phyloP scores from a whole-genome alignment of 2,113 vertebrate species.

The Phodopus roborovskii region DNA sequence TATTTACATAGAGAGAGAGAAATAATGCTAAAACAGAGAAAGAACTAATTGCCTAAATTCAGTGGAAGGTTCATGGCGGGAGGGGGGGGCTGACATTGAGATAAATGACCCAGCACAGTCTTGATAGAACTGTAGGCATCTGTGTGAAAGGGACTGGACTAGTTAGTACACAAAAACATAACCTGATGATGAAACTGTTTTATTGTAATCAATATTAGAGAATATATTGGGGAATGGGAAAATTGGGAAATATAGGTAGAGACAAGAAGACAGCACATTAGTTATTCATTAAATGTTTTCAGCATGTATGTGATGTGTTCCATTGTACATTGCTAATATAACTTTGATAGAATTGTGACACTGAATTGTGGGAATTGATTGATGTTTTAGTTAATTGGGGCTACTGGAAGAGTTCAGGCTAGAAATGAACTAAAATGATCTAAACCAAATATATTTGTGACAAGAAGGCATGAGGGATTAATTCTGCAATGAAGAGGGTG shows the following conservation, averaged over 20 bases:
- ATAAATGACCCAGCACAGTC: not conserved
- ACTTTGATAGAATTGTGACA: not conserved
- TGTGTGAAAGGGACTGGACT: not conserved
- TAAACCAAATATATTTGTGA: not conserved
- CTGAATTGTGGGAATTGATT: not conserved
- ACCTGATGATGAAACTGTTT: not conserved
- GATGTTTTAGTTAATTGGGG: not conserved
- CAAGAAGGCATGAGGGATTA: not conserved
- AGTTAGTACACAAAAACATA: not conserved
- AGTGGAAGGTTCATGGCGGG: not conserved
- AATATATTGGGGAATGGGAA: not conserved
- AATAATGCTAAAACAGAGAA: not conserved
- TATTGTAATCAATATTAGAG: not conserved
- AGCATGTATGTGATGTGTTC: not conserved
- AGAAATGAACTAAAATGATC: not conserved
- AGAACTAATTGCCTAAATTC: not conserved
- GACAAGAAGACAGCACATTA: not conserved
- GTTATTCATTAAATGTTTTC: not conserved
- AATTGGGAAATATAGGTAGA: not conserved
- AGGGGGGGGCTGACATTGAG: not conserved
- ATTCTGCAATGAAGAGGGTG: not conserved
- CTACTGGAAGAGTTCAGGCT: not conserved
- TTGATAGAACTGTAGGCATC: not conserved
- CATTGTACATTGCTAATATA: not conserved
- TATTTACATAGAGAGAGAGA: conserved; percentile 10